Percentiles rank a stretch among this genome's conserved stretches.
phyloP scores from a whole-genome alignment of 1,140 invertebrate genomes.

The Euschistus heros region DNA sequence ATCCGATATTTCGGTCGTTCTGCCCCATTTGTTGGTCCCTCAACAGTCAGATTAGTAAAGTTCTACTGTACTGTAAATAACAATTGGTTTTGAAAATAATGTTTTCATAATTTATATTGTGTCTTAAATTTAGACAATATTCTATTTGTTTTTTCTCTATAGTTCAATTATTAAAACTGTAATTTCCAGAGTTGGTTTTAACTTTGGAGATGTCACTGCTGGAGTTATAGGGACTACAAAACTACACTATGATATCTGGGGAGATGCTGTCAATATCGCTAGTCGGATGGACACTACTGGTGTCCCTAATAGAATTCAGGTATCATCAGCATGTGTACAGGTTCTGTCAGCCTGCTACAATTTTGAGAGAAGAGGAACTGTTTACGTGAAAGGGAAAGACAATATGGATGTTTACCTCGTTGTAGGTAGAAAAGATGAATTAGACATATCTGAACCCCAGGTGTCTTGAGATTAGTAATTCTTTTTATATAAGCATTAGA shows the following conservation, averaged over 20 bases:
- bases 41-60: no score
- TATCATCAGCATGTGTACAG: slow-evolving; percentile 14
- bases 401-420: slow-evolving; percentile 81
- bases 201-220: slow-evolving; percentile 78
- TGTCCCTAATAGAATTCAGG: slow-evolving; percentile 71
- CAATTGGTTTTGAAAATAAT: no score
- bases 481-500: background rate
- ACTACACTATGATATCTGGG: slow-evolving; percentile 96
- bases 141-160: background rate
- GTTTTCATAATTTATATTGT: no score
- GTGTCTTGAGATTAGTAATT: slow-evolving; percentile 3
- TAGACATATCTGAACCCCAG: background rate
- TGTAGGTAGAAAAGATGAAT: slow-evolving; percentile 21
- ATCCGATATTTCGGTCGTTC: no score
- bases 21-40: no score
- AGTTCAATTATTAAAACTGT: no score
- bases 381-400: slow-evolving; percentile 92
- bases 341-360: slow-evolving; percentile 43
- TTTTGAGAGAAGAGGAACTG: slow-evolving; percentile 71
- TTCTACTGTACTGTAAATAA: no score
- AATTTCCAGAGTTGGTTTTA: slow-evolving; percentile 39
- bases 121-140: no score
- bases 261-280: slow-evolving; percentile 94
- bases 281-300: slow-evolving; percentile 92
- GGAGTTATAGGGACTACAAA: slow-evolving; percentile 93